Evolutionary conservation across 2,888 invertebrate genomes (phyloP).

Genomic region (Micropterix aruncella): DNA sequence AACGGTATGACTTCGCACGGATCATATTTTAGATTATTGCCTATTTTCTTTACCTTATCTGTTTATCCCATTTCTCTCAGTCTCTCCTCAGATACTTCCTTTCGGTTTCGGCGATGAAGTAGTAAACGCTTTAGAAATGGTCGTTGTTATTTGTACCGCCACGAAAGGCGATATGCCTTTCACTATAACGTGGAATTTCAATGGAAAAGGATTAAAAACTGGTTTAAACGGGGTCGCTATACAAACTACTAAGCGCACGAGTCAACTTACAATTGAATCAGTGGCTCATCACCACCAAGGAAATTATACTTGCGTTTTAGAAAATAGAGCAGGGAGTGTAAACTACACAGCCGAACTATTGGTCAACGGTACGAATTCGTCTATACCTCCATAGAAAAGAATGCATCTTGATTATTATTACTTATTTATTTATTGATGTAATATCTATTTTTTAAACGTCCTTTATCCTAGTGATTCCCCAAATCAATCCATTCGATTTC

Average conservation of each 20-base stretch:
- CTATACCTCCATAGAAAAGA: no score
- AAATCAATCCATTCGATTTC: slow-evolving; percentile 45
- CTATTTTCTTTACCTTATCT: no score
- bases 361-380: slow-evolving; percentile 17
- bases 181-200: slow-evolving; percentile 33
- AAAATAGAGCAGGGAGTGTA: slow-evolving; percentile 24
- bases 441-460: no score
- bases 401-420: no score
- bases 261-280: slow-evolving; percentile 30
- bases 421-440: no score
- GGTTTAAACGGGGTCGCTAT: slow-evolving; percentile 17
- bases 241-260: slow-evolving; percentile 21
- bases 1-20: slow-evolving; percentile 17
- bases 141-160: slow-evolving; percentile 27
- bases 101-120: slow-evolving; percentile 29
- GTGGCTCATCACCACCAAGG: slow-evolving; percentile 29
- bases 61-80: no score
- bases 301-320: slow-evolving; percentile 27
- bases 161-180: slow-evolving; percentile 37
- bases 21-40: no score
- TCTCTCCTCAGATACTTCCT: slow-evolving; percentile 33
- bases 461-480: slow-evolving; percentile 42
- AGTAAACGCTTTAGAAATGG: slow-evolving; percentile 27
- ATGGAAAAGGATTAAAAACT: slow-evolving; percentile 19
- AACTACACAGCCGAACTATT: slow-evolving; percentile 19